Percentiles rank a stretch among this genome's conserved stretches.
These are phyloP conservation scores for Malurus cyaneus DNA, from an alignment of 2,113 vertebrate species.

Conservation along the genomic window DNA sequence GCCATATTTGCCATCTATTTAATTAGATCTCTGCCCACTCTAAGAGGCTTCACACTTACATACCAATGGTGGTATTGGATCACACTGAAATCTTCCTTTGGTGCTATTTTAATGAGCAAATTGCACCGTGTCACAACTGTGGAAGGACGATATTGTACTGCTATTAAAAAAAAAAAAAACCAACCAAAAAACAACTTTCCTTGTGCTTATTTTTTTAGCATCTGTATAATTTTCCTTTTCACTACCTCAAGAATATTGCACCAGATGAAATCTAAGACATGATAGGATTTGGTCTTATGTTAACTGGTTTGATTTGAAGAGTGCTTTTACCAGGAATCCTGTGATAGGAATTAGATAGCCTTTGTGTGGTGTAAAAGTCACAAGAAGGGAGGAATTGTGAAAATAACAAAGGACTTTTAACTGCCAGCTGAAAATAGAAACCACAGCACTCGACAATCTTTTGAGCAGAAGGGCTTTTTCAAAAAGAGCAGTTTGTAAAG, in stretches of 20 bases:
- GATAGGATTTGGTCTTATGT: not conserved
- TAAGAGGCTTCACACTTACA: not conserved
- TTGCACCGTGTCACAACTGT: not conserved
- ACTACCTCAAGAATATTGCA: not conserved
- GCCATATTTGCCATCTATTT: not conserved
- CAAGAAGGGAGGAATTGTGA: not conserved
- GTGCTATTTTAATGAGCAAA: not conserved
- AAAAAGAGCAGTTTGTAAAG: slow-evolving; percentile 40
- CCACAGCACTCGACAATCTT: slow-evolving; percentile 23
- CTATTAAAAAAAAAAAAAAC: not conserved
- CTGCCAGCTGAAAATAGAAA: slow-evolving; percentile 47
- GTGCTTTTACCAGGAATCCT: not conserved
- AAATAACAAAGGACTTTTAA: slow-evolving; percentile 31
- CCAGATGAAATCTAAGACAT: not conserved
- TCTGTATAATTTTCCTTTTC: not conserved
- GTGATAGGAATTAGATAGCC: not conserved
- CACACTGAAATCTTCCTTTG: not conserved
- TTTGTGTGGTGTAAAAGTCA: not conserved
- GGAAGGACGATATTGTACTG: not conserved
- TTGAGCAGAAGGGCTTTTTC: slow-evolving; percentile 20
- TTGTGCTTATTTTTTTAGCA: not conserved
- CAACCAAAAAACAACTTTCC: not conserved
- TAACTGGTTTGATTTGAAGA: not conserved
- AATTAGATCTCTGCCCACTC: not conserved
- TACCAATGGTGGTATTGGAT: fast-evolving